A percentile compares a stretch with the other conserved stretches of the same genome.
phyloP scores from a whole-genome alignment of 2,888 invertebrate species.

The Diloba caeruleocephala region DNA sequence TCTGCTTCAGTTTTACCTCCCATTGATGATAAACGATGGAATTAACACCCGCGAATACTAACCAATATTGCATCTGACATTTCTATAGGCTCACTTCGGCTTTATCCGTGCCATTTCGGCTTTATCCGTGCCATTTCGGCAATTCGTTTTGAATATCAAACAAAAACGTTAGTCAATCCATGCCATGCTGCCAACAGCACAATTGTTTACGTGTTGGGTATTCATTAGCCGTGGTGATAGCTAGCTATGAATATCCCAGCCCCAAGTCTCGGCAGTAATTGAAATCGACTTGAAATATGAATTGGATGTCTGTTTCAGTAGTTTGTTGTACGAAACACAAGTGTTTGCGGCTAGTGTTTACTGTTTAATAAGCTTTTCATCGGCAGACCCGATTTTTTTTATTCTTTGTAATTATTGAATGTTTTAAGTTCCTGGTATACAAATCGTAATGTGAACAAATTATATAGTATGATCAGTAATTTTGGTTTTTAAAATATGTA shows the following conservation, averaged over 20 bases:
- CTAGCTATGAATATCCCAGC: conserved; percentile 30
- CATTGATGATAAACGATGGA: conserved; percentile 43
- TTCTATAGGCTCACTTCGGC: conserved; percentile 41
- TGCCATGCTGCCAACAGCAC: conserved; percentile 23
- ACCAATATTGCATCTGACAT: conserved; percentile 51
- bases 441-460: too few relatives aligned
- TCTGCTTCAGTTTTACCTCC: conserved; percentile 21
- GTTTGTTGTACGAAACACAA: not conserved
- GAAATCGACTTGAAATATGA: conserved; percentile 41
- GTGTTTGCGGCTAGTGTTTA: not conserved
- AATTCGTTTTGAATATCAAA: conserved; percentile 31
- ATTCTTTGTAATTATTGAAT: too few relatives aligned
- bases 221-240: conserved; percentile 45
- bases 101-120: conserved; percentile 39
- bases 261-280: conserved; percentile 29
- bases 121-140: conserved; percentile 10
- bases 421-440: too few relatives aligned
- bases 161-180: conserved; percentile 49
- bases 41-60: conserved; percentile 32
- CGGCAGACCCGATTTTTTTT: not conserved
- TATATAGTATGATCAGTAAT: too few relatives aligned
- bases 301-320: conserved; percentile 22
- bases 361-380: conserved; percentile 1
- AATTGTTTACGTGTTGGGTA: conserved; percentile 40
- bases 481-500: too few relatives aligned